Conservation (phyloP, 2,888 invertebrate species). For the Enchytraeus crypticus region DNA sequence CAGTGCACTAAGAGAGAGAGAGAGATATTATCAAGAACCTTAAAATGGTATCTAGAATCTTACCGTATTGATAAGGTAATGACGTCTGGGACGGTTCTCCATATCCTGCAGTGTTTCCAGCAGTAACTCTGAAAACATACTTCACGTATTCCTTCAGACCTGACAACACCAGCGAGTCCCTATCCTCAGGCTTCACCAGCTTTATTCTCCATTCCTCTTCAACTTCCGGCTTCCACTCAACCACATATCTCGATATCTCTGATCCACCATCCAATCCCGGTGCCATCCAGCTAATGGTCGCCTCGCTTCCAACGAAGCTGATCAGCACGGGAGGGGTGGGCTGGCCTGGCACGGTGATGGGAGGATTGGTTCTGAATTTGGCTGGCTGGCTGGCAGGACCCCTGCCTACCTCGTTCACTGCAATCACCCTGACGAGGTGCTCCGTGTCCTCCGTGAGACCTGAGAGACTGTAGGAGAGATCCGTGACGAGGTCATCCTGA, state of each 20-base stretch:
- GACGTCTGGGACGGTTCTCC: not conserved
- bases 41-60: too few relatives aligned
- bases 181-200: conserved; percentile 24
- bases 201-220: conserved; percentile 44
- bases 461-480: not conserved
- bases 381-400: not conserved
- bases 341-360: not conserved
- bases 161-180: not conserved
- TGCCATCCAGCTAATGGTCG: not conserved
- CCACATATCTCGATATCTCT: not conserved
- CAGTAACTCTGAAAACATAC: not conserved
- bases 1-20: too few relatives aligned
- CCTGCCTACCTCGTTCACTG: not conserved
- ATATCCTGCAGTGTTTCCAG: not conserved
- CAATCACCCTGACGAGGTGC: not conserved
- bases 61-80: not conserved
- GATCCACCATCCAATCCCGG: not conserved
- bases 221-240: conserved; percentile 33
- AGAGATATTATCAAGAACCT: too few relatives aligned
- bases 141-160: not conserved
- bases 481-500: not conserved
- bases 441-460: not conserved
- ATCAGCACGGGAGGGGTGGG: not conserved
- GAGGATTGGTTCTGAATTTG: not conserved
- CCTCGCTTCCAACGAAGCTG: not conserved